phyloP scores from a whole-genome alignment of 1,140 invertebrate genomes.

The Dicyema japonicum region DNA sequence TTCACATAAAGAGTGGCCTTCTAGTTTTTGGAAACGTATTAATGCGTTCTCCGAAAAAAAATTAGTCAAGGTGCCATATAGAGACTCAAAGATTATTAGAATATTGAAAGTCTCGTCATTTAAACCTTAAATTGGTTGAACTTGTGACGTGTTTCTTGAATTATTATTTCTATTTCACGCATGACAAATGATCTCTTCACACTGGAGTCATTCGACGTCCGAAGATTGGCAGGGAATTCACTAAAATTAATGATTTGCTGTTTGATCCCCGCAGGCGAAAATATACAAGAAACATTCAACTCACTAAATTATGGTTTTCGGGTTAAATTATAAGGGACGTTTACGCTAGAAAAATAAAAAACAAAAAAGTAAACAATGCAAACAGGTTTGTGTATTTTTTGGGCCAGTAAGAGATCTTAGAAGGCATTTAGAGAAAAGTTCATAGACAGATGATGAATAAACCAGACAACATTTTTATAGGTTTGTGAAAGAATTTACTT shows the following conservation, averaged over 20 bases:
- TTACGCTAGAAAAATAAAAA: too few relatives aligned
- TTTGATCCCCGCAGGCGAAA: conserved; percentile 54
- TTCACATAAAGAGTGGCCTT: conserved; percentile 63
- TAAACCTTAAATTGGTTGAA: conserved; percentile 28
- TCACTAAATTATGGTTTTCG: conserved; percentile 59
- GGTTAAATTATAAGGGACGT: too few relatives aligned
- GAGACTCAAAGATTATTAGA: conserved; percentile 58
- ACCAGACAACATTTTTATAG: too few relatives aligned
- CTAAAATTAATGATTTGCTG: conserved; percentile 69
- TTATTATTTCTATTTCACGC: too few relatives aligned
- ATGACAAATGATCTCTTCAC: too few relatives aligned
- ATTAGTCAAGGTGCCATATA: conserved; percentile 39
- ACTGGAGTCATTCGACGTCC: too few relatives aligned
- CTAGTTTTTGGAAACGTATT: conserved; percentile 59
- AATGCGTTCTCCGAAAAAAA: conserved; percentile 40
- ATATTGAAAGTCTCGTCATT: conserved; percentile 34
- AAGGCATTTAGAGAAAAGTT: conserved; percentile 30
- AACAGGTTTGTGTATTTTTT: neutral
- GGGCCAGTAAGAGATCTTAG: conserved; percentile 2
- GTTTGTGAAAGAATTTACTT: too few relatives aligned
- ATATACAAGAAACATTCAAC: conserved; percentile 52
- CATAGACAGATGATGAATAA: too few relatives aligned
- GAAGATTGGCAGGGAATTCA: conserved; percentile 56
- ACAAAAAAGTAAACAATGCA: too few relatives aligned
- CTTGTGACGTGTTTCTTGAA: too few relatives aligned